Base-by-base conservation (phyloP, 2,113 vertebrate species). In the Cervus canadensis region DNA sequence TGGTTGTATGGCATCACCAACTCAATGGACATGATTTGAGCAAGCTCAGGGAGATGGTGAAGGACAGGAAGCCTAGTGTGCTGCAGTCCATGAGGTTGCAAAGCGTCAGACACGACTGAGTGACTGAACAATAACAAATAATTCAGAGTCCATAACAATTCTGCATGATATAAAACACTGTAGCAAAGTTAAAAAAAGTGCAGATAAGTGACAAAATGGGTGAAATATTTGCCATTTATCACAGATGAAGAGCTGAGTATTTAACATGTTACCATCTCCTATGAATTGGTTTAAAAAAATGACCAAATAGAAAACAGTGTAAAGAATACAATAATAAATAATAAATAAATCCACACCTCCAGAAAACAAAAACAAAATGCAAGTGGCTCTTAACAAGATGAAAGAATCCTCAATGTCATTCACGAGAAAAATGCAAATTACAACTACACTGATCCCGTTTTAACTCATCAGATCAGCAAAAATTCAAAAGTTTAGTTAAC, bases 401-500 rank as follows among this genome's bases (percentile, higher is more conserved):
- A 95, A 93, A 94, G 89, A 43, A 86, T 52, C 45, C 19, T 78
- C 82, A 91, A 28, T 12, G 33, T 88, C 36, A 62, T 52, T 95
- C 86, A 33, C 64, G 90, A 97, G 45, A 93, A 84, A 92, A 91
- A 95, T 93, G 62, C 76, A 94, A 96, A 88, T 95, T 91, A 87
- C 92, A 95, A 97, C 94, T 82, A 71, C n/a, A 92, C 15, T 14
- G 48, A 97, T 33, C 62, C 13, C 3, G 13, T 86, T 82, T 96
- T 93, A 62, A 74, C 78, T 93, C 86, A 93, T 93, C 86, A n/a
- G 50, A 43, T 83, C 86, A 91, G 95, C 97, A 96, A 86, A 98
- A 92, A 48, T n/a, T 78, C 88, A 81, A 93, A 94, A 94, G 71
- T 81, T 94, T 98, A 97, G 97, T 97, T 93, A 96, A 81, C 59